Evolutionary conservation across 2,888 invertebrate species (phyloP), one percentile per base, ranked within the genome.

Genomic region (Ennomos erosarius): DNA sequence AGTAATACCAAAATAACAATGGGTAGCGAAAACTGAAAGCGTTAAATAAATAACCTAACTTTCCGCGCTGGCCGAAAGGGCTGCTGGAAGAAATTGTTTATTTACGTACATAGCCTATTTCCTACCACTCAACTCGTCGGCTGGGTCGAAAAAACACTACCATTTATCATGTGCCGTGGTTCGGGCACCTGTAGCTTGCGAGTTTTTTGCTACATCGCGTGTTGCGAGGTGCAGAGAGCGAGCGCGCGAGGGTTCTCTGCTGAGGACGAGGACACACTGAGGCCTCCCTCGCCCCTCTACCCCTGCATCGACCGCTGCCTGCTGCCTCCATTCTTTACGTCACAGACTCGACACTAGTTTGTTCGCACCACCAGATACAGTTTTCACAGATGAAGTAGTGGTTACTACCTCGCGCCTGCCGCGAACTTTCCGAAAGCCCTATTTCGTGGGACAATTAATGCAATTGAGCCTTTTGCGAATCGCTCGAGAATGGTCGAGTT

Each of bases 121-220:
- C 78, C 73, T 78, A 80, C 76, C 78, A 75, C 77, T 80, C 73
- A 80, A 78, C 74, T 73, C 69, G 75, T 75, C 69, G 74, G 74
- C 73, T 69, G 73, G 73, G 63, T 71, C 65, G 74, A 74, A 79
- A 78, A 76, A 80, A 79, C 79, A 84, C 82, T 77, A 77, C 75
- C 76, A 84, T 84, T 80, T 85, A 82, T 82, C 77, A 84, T 82
- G 75, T 69, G 74, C 59, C 70, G 68, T 66, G 70, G 75, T 72
- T 65, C 60, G 65, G 75, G 82, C 87, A 87, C 87, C 87, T 87
- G 87, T 87, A 78, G 88, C 81, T 74, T 81, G 71, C 68, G 58
- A 55, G 72, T 75, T 78, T 82, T 79, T 78, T 78, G 75, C 76
- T 75, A 76, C 79, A 78, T 82, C 80, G 80, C 79, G 79, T 73